A percentile compares a stretch with the other conserved stretches of the same genome.
phyloP scores from a whole-genome alignment of 2,113 vertebrate genomes.

The Sigmodon hispidus region DNA sequence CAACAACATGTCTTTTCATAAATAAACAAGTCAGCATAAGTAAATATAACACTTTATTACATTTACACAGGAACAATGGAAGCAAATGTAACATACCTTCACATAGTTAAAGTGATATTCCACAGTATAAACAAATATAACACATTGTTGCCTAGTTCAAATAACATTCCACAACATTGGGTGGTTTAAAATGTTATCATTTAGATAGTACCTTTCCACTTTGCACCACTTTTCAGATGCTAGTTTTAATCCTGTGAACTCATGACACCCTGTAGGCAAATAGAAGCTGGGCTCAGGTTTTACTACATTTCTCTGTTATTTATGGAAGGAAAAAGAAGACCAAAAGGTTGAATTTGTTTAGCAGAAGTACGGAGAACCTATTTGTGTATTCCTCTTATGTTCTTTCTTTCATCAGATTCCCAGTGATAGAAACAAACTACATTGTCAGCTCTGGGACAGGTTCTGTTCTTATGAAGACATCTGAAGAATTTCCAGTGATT shows the following conservation, averaged over 20 bases:
- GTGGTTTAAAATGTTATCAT: not conserved
- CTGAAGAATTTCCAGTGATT: not conserved
- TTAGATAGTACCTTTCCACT: not conserved
- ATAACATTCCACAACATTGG: too few relatives aligned
- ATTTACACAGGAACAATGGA: too few relatives aligned
- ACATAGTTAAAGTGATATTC: too few relatives aligned
- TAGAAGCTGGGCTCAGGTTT: too few relatives aligned
- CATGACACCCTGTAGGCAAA: rapidly evolving
- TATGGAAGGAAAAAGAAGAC: not conserved
- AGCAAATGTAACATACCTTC: too few relatives aligned
- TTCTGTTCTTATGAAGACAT: not conserved
- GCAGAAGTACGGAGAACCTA: not conserved
- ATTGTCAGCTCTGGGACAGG: too few relatives aligned
- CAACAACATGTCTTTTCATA: too few relatives aligned
- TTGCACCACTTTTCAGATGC: not conserved
- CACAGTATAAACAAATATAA: too few relatives aligned
- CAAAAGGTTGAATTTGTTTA: too few relatives aligned
- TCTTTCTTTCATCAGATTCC: not conserved
- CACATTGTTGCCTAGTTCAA: too few relatives aligned
- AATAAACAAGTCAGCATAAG: too few relatives aligned
- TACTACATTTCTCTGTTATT: not conserved
- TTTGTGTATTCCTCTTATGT: not conserved
- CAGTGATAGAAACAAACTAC: rapidly evolving
- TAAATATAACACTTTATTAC: too few relatives aligned
- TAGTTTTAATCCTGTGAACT: not conserved